Evolutionary conservation across 2,888 invertebrate species (phyloP).

Genomic region (Autographa pulchrina): DNA sequence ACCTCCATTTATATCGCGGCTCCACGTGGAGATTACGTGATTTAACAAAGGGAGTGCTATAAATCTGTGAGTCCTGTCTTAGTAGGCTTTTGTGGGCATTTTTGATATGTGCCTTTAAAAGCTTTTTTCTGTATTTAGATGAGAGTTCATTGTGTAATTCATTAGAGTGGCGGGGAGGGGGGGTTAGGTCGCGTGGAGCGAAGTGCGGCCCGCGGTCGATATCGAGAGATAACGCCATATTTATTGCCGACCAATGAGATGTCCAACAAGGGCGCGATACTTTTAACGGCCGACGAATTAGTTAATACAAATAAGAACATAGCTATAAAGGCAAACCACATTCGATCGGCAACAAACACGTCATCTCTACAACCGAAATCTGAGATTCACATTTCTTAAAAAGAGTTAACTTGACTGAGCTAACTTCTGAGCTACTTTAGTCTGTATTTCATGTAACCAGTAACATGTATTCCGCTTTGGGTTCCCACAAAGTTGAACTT

Average conservation of each 20-base stretch:
- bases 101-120: constrained; percentile 90
- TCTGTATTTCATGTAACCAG: constrained; percentile 22
- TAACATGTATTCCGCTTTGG: constrained; percentile 4
- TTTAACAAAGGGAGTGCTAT: constrained; percentile 88
- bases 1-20: constrained; percentile 88
- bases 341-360: constrained; percentile 38
- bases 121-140: constrained; percentile 90
- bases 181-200: constrained; percentile 74
- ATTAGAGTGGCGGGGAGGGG: constrained; percentile 84
- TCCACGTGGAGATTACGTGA: constrained; percentile 89
- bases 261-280: constrained; percentile 82
- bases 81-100: constrained; percentile 89
- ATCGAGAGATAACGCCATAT: constrained; percentile 87
- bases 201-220: constrained; percentile 84
- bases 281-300: constrained; percentile 84
- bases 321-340: constrained; percentile 55
- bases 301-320: constrained; percentile 80
- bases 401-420: background rate
- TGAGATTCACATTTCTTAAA: background rate
- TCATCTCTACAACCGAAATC: constrained; percentile 39
- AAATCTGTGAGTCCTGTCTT: constrained; percentile 88
- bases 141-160: constrained; percentile 90
- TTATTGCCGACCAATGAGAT: constrained; percentile 86
- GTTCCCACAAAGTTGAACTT: constrained; percentile 16
- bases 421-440: background rate